Percentiles rank a stretch among this genome's conserved stretches.
phyloP scores from a whole-genome alignment of 2,113 vertebrate genomes.

The Martes martes region DNA sequence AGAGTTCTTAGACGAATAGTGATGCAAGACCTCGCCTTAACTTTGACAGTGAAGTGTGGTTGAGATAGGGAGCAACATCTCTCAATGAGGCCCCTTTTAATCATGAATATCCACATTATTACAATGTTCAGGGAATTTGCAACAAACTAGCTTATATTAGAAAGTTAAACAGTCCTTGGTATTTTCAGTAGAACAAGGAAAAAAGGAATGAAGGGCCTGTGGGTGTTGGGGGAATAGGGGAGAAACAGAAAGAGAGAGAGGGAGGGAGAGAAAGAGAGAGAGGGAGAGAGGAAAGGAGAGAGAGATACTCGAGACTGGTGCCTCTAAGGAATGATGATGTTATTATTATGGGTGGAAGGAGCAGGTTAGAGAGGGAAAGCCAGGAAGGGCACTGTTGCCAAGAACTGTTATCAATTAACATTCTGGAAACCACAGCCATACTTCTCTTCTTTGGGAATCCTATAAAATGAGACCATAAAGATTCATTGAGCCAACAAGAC shows the following conservation, averaged over 20 bases:
- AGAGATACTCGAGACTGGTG: background rate
- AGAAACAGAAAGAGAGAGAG: background rate
- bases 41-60: background rate
- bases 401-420: constrained; percentile 45
- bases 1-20: background rate
- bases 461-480: constrained; percentile 49
- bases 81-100: background rate
- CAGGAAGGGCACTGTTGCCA: background rate
- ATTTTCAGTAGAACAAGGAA: background rate
- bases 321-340: constrained; percentile 1
- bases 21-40: background rate
- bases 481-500: constrained; percentile 43
- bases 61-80: background rate
- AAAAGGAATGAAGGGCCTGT: background rate
- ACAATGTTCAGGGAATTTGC: background rate
- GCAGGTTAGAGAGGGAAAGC: background rate
- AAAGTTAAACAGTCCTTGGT: background rate
- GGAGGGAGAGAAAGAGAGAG: background rate
- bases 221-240: background rate
- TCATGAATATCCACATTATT: background rate
- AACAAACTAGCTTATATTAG: background rate
- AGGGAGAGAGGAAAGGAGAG: background rate
- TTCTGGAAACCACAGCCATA: constrained; percentile 35
- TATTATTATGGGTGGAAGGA: background rate
- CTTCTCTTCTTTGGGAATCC: constrained; percentile 16